These are phyloP conservation scores for Aix galericulata DNA, from an alignment of 2,113 vertebrate species.

Conservation along the genomic window DNA sequence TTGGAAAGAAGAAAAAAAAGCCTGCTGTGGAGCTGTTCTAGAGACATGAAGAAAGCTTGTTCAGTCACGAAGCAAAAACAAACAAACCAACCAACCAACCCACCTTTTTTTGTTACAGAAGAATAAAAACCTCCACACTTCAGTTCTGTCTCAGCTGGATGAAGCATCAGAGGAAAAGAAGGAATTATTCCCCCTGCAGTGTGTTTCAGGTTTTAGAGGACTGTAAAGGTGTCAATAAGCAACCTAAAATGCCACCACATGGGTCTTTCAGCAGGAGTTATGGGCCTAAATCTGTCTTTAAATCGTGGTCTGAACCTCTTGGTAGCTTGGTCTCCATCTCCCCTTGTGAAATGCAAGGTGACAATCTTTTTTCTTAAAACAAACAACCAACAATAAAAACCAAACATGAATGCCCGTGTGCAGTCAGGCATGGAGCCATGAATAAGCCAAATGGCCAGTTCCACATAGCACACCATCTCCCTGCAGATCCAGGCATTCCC, in stretches of 20 bases:
- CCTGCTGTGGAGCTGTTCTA: background rate
- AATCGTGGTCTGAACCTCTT: background rate
- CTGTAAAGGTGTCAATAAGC: background rate
- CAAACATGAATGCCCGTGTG: background rate
- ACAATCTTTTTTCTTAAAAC: background rate
- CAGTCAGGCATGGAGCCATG: fast-evolving
- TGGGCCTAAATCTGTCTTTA: background rate
- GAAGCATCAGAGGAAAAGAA: background rate
- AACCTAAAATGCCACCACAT: background rate
- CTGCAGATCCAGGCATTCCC: background rate
- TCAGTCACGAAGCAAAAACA: background rate
- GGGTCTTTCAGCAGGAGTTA: background rate
- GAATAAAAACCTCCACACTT: background rate
- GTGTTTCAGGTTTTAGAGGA: background rate
- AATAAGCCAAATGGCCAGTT: background rate
- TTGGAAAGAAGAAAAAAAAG: background rate
- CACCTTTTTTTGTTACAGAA: background rate
- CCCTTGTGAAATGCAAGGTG: background rate
- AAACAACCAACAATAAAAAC: background rate
- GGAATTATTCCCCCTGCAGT: background rate
- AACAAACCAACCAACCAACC: background rate
- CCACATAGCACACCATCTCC: background rate
- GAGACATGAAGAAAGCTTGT: background rate
- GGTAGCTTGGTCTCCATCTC: background rate
- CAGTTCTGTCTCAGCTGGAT: background rate